Conservation (phyloP, 2,797 vertebrate species). For the Coreius guichenoti region DNA sequence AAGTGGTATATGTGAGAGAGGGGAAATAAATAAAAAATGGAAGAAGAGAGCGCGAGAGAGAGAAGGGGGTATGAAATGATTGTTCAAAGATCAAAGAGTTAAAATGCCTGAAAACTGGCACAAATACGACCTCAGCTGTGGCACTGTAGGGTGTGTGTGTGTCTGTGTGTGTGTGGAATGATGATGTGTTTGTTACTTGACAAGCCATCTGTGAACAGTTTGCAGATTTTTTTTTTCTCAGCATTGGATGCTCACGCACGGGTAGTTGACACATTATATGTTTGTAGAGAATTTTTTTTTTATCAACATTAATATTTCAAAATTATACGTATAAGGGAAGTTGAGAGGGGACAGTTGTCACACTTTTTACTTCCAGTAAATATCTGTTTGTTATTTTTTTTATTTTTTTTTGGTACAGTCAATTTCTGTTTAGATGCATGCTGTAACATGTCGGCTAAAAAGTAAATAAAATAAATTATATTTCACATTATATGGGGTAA, state of each 20-base stretch:
- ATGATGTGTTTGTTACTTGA: conserved; percentile 56
- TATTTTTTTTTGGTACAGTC: not conserved
- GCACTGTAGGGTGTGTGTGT: conserved; percentile 52
- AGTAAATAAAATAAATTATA: not conserved
- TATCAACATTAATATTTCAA: not conserved
- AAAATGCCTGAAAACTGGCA: conserved; percentile 59
- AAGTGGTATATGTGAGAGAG: conserved; percentile 4
- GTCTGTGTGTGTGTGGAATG: conserved; percentile 46
- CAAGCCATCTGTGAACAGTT: conserved; percentile 60
- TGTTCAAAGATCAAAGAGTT: conserved; percentile 46
- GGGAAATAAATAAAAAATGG: not conserved
- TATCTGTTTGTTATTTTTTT: not conserved
- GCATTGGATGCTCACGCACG: conserved; percentile 34
- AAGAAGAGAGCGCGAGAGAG: not conserved
- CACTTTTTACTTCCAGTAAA: not conserved
- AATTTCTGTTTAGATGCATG: not conserved
- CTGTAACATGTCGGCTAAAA: not conserved
- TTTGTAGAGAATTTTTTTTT: not conserved
- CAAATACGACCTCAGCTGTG: conserved; percentile 64
- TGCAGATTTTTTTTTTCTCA: conserved; percentile 49
- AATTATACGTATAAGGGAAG: not conserved
- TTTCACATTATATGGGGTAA: not conserved
- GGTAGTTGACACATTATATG: conserved; percentile 19
- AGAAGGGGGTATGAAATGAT: not conserved
- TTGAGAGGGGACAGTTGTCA: not conserved